Evolutionary conservation across 2,888 invertebrate species (phyloP), one percentile per base, ranked within the genome.

Genomic region (Conistra vaccinii): DNA sequence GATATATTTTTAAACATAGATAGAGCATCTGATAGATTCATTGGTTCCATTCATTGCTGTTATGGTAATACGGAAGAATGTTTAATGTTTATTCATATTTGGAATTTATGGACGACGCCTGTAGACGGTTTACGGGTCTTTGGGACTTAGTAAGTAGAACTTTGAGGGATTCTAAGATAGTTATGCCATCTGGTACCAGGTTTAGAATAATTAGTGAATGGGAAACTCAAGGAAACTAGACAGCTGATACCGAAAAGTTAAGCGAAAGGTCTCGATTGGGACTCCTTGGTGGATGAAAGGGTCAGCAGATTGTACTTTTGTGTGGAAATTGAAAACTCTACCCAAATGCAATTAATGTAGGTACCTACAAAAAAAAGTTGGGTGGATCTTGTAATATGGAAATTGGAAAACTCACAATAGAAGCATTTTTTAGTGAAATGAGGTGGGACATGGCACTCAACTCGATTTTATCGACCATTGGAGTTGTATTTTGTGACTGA

Each of bases 1-100:
- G 81, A 69, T 60, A 76, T 83, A 85, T 85, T 86, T 85, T 81
- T 76, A 76, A 84, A 81, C 73, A 84, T 72, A 84, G 85, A 85
- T 83, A 79, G 80, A 81, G 70, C 69, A 42, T 69, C 65, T 80
- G 84, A 87, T 89, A 81, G 84, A 88, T 89, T 78, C 78, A 85
- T 83, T 69, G 73, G 79, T 74, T 80, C 32, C 73, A 78, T 83
- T 78, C 75, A 82, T 71, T 75, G 57, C 51, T 73, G 66, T 69
- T 80, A 71, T 87, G 73, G 71, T 67, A 48, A 55, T 58, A 51
- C 1, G 48, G 60, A 60, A 17, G 32, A 60, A 68, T 70, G 57
- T 66, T 55, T 32, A 45, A 74, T 78, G 75, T 58, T 81, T 75
- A 66, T 78, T 82, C 78, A 76, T 82, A 23, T 82, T 79, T 82